phyloP scores from a whole-genome alignment of 2,888 invertebrate species.

The Gymnocheta viridis region DNA sequence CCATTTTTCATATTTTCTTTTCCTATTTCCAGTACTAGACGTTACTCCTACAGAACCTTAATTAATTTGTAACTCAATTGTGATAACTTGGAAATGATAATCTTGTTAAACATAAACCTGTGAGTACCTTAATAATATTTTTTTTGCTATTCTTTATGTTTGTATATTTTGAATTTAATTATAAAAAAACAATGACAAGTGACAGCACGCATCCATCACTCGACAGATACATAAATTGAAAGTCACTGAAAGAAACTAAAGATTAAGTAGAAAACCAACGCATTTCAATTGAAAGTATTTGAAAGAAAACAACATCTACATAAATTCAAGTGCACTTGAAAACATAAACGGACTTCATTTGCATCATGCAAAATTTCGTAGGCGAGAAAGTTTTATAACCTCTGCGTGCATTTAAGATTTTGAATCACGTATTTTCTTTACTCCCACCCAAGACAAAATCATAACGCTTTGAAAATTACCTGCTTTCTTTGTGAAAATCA shows the following conservation, averaged over 20 bases:
- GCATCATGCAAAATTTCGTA: background rate
- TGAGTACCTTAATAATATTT: background rate
- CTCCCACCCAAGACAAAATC: no score
- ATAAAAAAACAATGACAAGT: constrained; percentile 48
- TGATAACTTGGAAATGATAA: background rate
- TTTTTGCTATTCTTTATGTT: background rate
- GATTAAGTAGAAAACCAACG: constrained; percentile 42
- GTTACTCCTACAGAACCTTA: no score
- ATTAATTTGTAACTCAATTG: background rate
- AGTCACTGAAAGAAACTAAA: constrained; percentile 18
- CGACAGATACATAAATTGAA: constrained; percentile 40
- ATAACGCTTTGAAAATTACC: no score
- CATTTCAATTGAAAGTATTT: constrained; percentile 32
- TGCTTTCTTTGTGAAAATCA: no score
- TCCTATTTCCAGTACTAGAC: background rate
- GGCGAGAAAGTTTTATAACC: no score
- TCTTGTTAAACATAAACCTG: background rate
- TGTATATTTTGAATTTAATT: background rate
- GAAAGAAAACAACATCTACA: background rate
- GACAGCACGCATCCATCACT: constrained; percentile 48
- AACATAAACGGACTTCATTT: no score
- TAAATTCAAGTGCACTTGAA: background rate
- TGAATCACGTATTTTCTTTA: no score
- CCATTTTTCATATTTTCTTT: background rate
- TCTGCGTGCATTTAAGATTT: no score